Evolutionary conservation across 2,888 invertebrate genomes (phyloP).

Genomic region (Drosophila ezoana): DNA sequence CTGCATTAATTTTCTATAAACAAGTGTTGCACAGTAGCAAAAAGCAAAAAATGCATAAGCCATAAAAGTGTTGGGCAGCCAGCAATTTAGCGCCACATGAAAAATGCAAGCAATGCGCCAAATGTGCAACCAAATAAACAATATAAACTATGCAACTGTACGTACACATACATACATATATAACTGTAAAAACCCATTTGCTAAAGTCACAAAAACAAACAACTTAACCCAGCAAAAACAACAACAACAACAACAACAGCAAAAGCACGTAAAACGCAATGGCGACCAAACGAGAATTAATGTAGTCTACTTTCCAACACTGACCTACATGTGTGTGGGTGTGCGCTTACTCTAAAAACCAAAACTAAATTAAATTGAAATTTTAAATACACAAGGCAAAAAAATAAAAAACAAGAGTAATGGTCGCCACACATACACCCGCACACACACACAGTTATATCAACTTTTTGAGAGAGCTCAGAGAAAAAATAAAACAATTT

Average conservation of each 20-base stretch:
- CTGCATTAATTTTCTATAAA: constrained; percentile 27
- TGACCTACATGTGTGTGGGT: constrained; percentile 63
- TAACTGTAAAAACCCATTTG: constrained; percentile 68
- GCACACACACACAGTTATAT: constrained; percentile 36
- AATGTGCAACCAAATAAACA: constrained; percentile 47
- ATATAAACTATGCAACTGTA: constrained; percentile 47
- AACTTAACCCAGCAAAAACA: constrained; percentile 13
- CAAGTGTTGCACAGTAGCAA: constrained; percentile 13
- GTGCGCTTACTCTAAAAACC: constrained; percentile 68
- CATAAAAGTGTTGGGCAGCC: constrained; percentile 27
- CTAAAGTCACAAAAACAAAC: constrained; percentile 61
- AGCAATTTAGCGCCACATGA: constrained; percentile 53
- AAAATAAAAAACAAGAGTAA: constrained; percentile 59
- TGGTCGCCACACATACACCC: constrained; percentile 37
- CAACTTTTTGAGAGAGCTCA: constrained; percentile 48
- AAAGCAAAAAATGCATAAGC: constrained; percentile 19
- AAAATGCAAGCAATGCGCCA: constrained; percentile 66
- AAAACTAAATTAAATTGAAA: constrained; percentile 81
- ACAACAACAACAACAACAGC: neutral
- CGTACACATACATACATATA: constrained; percentile 9
- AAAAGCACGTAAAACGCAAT: constrained; percentile 6
- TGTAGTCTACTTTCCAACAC: constrained; percentile 74
- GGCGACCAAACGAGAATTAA: constrained; percentile 73
- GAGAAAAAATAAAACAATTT: constrained; percentile 72
- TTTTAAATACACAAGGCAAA: constrained; percentile 71